These are phyloP conservation scores for human DNA, from an alignment of 2,113 vertebrate species.

Conservation along the genomic window GRCh38 chr3:172263001-172263500, in stretches of 20 bases:
- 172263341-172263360: conserved; percentile 23
- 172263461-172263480: conserved; percentile 46
- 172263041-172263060: background rate
- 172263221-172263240: background rate
- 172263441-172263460: conserved; percentile 64
- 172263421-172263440: conserved; percentile 62
- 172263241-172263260: conserved; percentile 12
- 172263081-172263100: background rate
- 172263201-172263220: background rate
- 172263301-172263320: conserved; percentile 11
- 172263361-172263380: conserved; percentile 48
- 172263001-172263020: background rate
- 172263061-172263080: background rate
- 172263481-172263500: conserved; percentile 5
- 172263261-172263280: conserved; percentile 23
- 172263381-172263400: conserved; percentile 72
- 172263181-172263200: background rate
- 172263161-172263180: background rate
- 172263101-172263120: background rate
- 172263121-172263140: background rate
- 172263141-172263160: conserved; percentile 1
- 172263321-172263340: conserved; percentile 37
- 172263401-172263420: conserved; percentile 70
- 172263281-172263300: conserved; percentile 35
- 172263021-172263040: background rate